A percentile compares a stretch with the other conserved stretches of the same genome.
These are phyloP conservation scores for Chaunax sp. DNA, from an alignment of 2,797 vertebrate species.

Conservation along the genomic window DNA sequence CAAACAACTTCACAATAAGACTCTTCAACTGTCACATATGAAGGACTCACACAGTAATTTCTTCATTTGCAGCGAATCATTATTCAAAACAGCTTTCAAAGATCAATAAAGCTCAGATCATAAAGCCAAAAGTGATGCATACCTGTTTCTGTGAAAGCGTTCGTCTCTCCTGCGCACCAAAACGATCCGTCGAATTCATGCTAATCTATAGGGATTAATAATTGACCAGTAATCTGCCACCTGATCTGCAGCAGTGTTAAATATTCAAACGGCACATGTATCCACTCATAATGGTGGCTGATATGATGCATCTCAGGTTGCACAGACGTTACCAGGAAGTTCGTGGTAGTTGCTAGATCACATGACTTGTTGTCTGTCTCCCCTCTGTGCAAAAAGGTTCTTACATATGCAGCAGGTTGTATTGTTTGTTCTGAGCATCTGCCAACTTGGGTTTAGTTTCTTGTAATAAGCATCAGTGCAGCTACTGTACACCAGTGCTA, in stretches of 20 bases:
- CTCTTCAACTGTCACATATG: slow-evolving; percentile 2
- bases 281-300: slow-evolving; percentile 80
- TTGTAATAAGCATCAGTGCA: neutral
- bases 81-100: slow-evolving; percentile 23
- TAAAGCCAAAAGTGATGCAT: slow-evolving; percentile 64
- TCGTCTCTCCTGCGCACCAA: slow-evolving; percentile 54
- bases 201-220: slow-evolving; percentile 80
- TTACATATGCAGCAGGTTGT: slow-evolving; percentile 9
- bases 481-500: neutral
- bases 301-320: slow-evolving; percentile 81
- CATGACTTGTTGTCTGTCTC: slow-evolving; percentile 35
- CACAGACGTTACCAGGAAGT: slow-evolving; percentile 79
- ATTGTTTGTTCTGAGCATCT: neutral
- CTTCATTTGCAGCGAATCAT: neutral
- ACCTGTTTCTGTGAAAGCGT: slow-evolving; percentile 72
- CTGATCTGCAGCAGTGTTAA: slow-evolving; percentile 76
- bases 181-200: slow-evolving; percentile 70
- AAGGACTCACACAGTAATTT: neutral
- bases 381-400: slow-evolving; percentile 27
- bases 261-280: slow-evolving; percentile 83
- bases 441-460: neutral
- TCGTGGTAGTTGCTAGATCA: slow-evolving; percentile 66
- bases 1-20: neutral
- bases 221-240: slow-evolving; percentile 81
- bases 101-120: slow-evolving; percentile 39